These are phyloP conservation scores for Sycobia sp. DNA, from an alignment of 1,140 invertebrate species.

Conservation along the genomic window DNA sequence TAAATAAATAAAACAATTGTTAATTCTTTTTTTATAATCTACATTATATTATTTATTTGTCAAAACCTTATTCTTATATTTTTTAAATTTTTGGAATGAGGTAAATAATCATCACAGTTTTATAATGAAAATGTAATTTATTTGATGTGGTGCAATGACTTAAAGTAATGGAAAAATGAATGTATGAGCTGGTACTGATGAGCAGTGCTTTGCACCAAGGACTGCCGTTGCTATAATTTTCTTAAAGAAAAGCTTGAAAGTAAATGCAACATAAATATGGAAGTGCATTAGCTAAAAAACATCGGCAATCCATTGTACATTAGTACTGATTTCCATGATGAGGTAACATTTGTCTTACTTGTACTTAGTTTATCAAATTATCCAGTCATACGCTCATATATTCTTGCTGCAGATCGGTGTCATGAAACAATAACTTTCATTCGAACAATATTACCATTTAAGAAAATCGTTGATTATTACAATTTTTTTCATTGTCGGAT, in stretches of 20 bases:
- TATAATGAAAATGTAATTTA: slow-evolving; percentile 67
- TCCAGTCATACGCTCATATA: slow-evolving; percentile 63
- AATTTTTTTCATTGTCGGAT: slow-evolving; percentile 49
- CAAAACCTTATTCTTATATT: background rate
- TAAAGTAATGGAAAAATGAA: slow-evolving; percentile 66
- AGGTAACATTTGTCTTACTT: slow-evolving; percentile 66
- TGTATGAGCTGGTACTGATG: slow-evolving; percentile 62
- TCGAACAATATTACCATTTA: slow-evolving; percentile 51
- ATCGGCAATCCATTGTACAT: slow-evolving; percentile 43
- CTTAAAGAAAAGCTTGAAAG: slow-evolving; percentile 43
- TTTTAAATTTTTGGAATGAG: slow-evolving; percentile 14
- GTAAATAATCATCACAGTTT: slow-evolving; percentile 40
- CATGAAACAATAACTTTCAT: slow-evolving; percentile 47
- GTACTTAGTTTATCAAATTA: slow-evolving; percentile 66
- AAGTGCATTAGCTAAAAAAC: slow-evolving; percentile 48
- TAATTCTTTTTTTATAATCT: slow-evolving; percentile 9
- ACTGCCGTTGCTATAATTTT: slow-evolving; percentile 47
- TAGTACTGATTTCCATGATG: slow-evolving; percentile 58
- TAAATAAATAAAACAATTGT: slow-evolving; percentile 13
- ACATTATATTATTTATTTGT: slow-evolving; percentile 21
- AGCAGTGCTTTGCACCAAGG: slow-evolving; percentile 51
- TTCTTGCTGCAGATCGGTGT: slow-evolving; percentile 55
- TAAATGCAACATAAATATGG: slow-evolving; percentile 58
- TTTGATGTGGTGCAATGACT: slow-evolving; percentile 66
- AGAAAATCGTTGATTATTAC: slow-evolving; percentile 53